Evolutionary conservation across 2,797 vertebrate genomes (phyloP).

Genomic region (Uromys caudimaculatus): DNA sequence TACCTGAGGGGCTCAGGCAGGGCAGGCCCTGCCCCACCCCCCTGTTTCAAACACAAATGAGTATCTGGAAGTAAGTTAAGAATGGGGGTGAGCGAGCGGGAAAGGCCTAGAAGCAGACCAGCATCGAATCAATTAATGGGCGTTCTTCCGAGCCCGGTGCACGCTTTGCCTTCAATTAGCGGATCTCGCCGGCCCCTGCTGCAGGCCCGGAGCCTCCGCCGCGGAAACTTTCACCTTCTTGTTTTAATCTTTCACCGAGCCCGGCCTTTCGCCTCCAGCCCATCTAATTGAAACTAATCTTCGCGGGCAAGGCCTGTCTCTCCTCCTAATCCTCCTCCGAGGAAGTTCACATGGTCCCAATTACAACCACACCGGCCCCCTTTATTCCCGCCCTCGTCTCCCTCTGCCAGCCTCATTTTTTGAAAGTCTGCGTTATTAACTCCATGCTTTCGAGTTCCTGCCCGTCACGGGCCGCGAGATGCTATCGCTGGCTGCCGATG

Average conservation of each 20-base stretch:
- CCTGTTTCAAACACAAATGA: neutral
- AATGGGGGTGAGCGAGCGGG: neutral
- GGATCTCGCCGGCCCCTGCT: conserved; percentile 87
- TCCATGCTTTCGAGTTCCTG: conserved; percentile 97
- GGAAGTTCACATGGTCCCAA: conserved; percentile 99
- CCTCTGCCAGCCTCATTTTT: conserved; percentile 91
- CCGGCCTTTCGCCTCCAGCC: conserved; percentile 95
- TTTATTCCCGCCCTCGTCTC: conserved; percentile 90
- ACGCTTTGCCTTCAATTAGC: conserved; percentile 89
- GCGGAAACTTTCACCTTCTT: conserved; percentile 90
- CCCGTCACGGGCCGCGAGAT: conserved; percentile 97
- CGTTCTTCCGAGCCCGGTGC: conserved; percentile 84
- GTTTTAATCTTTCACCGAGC: conserved; percentile 93
- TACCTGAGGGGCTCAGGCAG: neutral
- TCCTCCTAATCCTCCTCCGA: conserved; percentile 96
- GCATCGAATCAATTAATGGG: conserved; percentile 86
- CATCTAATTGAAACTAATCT: conserved; percentile 99
- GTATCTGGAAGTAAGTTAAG: neutral
- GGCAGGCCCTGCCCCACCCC: neutral
- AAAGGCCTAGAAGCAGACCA: neutral
- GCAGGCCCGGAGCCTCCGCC: conserved; percentile 86
- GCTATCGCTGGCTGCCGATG: conserved; percentile 93
- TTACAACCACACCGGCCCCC: conserved; percentile 94
- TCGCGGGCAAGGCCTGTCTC: conserved; percentile 96
- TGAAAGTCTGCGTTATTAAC: conserved; percentile 98